These are phyloP conservation scores for Cephalotes varians DNA, from an alignment of 2,888 invertebrate genomes.

Conservation along the genomic window DNA sequence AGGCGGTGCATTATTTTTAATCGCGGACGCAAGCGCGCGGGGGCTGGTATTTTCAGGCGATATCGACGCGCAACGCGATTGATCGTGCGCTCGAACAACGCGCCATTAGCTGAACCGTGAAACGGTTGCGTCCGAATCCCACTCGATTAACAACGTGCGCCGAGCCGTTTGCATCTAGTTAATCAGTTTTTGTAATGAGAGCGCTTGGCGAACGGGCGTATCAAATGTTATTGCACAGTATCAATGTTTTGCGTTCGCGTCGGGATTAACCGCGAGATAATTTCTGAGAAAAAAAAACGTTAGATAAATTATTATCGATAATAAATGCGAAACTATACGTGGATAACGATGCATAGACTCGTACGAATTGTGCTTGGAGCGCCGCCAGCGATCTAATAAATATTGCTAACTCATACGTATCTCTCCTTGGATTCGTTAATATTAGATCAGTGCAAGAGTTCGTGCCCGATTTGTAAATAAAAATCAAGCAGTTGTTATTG, in stretches of 20 bases:
- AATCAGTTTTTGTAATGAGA: slow-evolving; percentile 21
- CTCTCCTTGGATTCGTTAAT: not conserved
- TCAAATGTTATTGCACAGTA: slow-evolving; percentile 28
- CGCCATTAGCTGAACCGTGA: not conserved
- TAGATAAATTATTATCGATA: not conserved
- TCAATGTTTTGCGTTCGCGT: slow-evolving; percentile 14
- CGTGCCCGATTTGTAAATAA: too few species aligned
- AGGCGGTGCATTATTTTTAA: not conserved
- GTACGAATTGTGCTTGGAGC: not conserved
- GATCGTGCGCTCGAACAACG: slow-evolving; percentile 14
- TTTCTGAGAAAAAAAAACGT: not conserved
- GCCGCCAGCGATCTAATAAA: not conserved
- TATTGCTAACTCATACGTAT: not conserved
- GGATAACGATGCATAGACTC: not conserved
- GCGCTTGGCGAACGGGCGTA: not conserved
- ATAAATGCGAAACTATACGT: not conserved
- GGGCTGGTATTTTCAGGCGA: not conserved
- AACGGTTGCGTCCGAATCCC: not conserved
- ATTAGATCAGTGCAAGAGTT: not conserved
- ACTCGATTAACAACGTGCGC: not conserved
- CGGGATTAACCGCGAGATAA: slow-evolving; percentile 7
- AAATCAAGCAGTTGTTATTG: too few species aligned
- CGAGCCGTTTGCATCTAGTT: not conserved
- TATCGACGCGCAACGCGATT: not conserved
- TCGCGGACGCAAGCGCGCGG: not conserved